These are phyloP conservation scores for Spodoptera picta DNA, from an alignment of 2,888 invertebrate species.

Conservation along the genomic window DNA sequence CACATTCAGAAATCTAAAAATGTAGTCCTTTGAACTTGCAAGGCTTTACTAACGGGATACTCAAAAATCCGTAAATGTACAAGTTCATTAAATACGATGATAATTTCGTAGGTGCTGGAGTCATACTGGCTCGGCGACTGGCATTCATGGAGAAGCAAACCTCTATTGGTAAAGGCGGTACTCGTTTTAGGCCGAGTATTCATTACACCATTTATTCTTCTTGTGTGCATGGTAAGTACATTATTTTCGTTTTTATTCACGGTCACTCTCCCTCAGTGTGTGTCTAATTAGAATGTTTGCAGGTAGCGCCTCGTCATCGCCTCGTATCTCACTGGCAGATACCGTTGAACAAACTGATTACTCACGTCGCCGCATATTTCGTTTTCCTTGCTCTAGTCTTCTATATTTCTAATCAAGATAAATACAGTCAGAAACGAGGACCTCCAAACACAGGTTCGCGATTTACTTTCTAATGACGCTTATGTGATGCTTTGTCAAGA, in stretches of 20 bases:
- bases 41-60: no score
- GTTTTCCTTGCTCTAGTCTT: constrained; percentile 90
- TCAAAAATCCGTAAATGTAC: not conserved
- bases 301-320: constrained; percentile 75
- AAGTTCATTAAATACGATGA: constrained; percentile 1
- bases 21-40: no score
- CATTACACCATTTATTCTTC: constrained; percentile 72
- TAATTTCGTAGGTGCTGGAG: constrained; percentile 82
- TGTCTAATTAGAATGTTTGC: constrained; percentile 61
- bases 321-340: constrained; percentile 88
- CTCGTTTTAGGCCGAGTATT: constrained; percentile 65
- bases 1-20: no score
- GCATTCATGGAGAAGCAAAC: constrained; percentile 88
- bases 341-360: constrained; percentile 92
- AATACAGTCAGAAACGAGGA: constrained; percentile 86
- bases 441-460: constrained; percentile 88
- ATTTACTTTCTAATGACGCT: constrained; percentile 54
- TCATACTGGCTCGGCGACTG: constrained; percentile 91
- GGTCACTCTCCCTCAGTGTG: constrained; percentile 25
- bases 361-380: constrained; percentile 90
- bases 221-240: constrained; percentile 72
- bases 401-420: constrained; percentile 89
- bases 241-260: constrained; percentile 38
- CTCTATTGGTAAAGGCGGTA: constrained; percentile 73
- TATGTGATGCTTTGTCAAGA: constrained; percentile 65